Conservation (phyloP, 2,888 invertebrate species). For the Tyria jacobaeae region DNA sequence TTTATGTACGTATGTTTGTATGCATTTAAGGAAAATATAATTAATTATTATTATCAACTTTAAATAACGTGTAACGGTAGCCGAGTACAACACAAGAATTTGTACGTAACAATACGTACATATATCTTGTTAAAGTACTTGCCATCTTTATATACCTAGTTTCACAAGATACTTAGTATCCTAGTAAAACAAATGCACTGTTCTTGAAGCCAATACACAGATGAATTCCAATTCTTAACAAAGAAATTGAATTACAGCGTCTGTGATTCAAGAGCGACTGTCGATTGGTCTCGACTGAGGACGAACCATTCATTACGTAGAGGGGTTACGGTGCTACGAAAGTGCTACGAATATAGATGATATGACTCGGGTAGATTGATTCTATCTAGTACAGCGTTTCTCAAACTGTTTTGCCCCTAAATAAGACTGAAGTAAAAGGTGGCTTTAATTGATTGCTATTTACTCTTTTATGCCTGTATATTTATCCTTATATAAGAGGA, state of each 20-base stretch:
- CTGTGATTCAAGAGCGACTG: conserved; percentile 39
- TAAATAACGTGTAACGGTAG: too few relatives aligned
- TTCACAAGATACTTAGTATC: neutral
- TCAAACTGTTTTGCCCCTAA: neutral
- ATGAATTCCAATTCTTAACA: conserved; percentile 41
- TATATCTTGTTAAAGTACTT: too few relatives aligned
- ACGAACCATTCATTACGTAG: conserved; percentile 51
- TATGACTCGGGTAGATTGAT: conserved; percentile 45
- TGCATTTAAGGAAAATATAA: too few relatives aligned
- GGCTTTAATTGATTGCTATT: neutral
- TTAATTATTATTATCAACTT: too few relatives aligned
- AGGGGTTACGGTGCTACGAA: conserved; percentile 45
- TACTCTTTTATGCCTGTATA: too few relatives aligned
- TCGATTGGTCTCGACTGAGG: conserved; percentile 48
- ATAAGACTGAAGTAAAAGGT: neutral
- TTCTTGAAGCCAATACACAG: conserved; percentile 30
- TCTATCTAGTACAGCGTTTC: conserved; percentile 26
- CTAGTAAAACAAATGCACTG: neutral
- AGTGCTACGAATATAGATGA: conserved; percentile 50
- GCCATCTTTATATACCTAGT: too few relatives aligned
- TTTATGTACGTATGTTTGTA: too few relatives aligned
- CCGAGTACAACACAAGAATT: too few relatives aligned
- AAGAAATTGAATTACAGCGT: conserved; percentile 45
- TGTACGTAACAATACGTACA: too few relatives aligned
- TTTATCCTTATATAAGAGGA: too few relatives aligned